phyloP scores from a whole-genome alignment of 2,113 vertebrate genomes.

The Trichechus manatus region DNA sequence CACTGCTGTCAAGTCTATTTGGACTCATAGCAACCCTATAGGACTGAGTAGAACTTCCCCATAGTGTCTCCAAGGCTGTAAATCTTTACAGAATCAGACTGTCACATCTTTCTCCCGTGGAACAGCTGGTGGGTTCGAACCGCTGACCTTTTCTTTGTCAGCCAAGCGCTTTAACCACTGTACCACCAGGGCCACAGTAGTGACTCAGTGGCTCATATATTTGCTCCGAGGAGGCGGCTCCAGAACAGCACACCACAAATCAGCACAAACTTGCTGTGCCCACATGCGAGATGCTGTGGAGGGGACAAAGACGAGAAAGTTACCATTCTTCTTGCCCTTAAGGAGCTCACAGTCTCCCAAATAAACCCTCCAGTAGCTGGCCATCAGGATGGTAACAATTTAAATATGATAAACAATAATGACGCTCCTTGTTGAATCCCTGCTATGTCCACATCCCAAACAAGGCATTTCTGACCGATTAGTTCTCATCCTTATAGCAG shows the following conservation, averaged over 20 bases:
- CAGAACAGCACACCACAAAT: fast-evolving
- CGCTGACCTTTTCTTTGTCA: too few relatives aligned
- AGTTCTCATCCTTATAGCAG: neutral
- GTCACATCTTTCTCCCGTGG: too few relatives aligned
- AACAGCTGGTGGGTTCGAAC: too few relatives aligned
- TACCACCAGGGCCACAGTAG: too few relatives aligned
- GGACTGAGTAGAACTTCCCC: too few relatives aligned
- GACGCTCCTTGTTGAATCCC: neutral
- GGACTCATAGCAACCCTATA: too few relatives aligned
- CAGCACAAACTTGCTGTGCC: neutral
- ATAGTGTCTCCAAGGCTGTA: too few relatives aligned
- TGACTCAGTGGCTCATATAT: neutral
- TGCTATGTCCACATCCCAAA: fast-evolving
- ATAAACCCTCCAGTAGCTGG: neutral
- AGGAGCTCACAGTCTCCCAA: neutral
- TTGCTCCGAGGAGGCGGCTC: neutral
- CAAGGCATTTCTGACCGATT: neutral
- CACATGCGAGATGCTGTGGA: fast-evolving
- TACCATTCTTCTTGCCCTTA: neutral
- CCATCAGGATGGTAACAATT: neutral
- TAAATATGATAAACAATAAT: neutral
- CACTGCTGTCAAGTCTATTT: too few relatives aligned
- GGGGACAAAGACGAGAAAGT: neutral
- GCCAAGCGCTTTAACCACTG: too few relatives aligned
- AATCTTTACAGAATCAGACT: too few relatives aligned